Evolutionary conservation across 2,888 invertebrate species (phyloP).

Genomic region (Epirrhoe alternata): DNA sequence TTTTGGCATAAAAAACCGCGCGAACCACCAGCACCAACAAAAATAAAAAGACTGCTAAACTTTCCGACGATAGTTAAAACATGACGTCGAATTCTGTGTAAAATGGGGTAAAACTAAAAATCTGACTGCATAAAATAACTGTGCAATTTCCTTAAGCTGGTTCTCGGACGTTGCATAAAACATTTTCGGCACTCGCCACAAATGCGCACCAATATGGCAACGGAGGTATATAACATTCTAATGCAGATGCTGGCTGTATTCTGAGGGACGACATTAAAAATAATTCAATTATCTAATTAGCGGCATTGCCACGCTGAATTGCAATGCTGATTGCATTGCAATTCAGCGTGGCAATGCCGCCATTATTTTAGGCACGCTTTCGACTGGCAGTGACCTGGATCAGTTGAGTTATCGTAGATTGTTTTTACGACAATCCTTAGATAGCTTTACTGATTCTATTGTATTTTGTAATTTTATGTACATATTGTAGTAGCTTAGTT

Average conservation of each 20-base stretch:
- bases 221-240: constrained; percentile 55
- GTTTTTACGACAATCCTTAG: no score
- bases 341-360: no score
- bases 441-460: no score
- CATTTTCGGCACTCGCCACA: constrained; percentile 55
- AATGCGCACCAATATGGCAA: constrained; percentile 55
- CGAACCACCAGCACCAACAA: neutral
- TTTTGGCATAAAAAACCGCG: neutral
- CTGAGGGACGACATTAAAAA: constrained; percentile 40
- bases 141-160: constrained; percentile 57
- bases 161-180: constrained; percentile 59
- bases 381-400: no score
- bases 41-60: neutral
- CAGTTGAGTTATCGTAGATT: no score
- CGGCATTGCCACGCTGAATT: no score
- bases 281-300: no score
- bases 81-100: neutral
- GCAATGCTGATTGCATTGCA: no score
- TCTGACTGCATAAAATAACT: constrained; percentile 49
- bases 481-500: no score
- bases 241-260: constrained; percentile 42
- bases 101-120: constrained; percentile 38
- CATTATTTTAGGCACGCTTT: no score
- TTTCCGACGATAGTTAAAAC: neutral
- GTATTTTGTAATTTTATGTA: no score